These are phyloP conservation scores for Hapalemur alaotrensis DNA, from an alignment of 2,797 vertebrate genomes.

Conservation along the genomic window DNA sequence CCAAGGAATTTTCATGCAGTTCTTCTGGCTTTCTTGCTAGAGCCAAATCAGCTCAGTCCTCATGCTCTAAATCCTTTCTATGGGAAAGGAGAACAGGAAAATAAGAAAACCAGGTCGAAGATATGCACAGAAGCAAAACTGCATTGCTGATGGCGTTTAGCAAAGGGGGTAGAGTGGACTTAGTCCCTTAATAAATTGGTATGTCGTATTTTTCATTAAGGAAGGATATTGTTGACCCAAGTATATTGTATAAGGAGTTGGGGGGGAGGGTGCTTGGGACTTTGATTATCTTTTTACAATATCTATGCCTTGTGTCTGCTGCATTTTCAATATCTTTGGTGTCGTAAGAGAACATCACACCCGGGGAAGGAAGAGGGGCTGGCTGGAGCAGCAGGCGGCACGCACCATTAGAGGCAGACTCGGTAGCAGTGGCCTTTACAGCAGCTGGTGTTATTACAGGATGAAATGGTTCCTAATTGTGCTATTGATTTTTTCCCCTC, in stretches of 20 bases:
- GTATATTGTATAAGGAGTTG: neutral
- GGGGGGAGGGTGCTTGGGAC: neutral
- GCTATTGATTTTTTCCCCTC: conserved; percentile 76
- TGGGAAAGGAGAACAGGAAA: neutral
- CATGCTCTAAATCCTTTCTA: neutral
- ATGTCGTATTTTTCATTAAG: neutral
- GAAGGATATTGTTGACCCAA: neutral
- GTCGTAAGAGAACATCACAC: neutral
- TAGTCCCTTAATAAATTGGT: neutral
- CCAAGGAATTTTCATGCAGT: neutral
- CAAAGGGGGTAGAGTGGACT: neutral
- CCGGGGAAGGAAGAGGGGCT: conserved; percentile 5
- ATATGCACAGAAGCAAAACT: neutral
- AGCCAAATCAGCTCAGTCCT: neutral
- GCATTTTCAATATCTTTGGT: neutral
- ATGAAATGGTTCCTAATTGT: conserved; percentile 75
- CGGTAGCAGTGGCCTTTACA: conserved; percentile 15
- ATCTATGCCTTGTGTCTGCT: neutral
- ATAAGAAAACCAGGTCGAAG: neutral
- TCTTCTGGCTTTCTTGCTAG: neutral
- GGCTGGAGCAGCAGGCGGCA: neutral
- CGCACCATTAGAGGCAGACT: conserved; percentile 18
- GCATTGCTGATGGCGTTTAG: neutral
- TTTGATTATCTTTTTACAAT: neutral
- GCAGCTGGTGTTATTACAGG: conserved; percentile 62